Conservation (phyloP, 2,797 vertebrate species). For the Enteromius thamalakanensis region DNA sequence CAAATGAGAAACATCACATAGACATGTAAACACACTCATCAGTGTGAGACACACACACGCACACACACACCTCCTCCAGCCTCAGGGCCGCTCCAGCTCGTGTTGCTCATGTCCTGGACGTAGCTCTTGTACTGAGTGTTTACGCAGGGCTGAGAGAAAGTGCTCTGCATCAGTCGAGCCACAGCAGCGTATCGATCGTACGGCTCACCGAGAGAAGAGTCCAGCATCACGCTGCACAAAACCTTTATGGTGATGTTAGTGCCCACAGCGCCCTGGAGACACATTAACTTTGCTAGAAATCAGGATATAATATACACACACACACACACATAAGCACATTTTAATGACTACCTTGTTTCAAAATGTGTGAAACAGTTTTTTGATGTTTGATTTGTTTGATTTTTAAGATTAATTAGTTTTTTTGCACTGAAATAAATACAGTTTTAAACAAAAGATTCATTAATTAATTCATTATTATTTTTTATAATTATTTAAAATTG, state of each 20-base stretch:
- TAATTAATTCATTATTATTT: neutral
- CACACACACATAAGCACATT: neutral
- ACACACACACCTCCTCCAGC: conserved; percentile 70
- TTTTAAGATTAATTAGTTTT: neutral
- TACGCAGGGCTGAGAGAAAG: conserved; percentile 64
- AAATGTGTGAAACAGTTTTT: neutral
- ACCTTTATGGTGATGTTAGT: conserved; percentile 76
- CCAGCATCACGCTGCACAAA: conserved; percentile 71
- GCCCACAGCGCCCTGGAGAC: conserved; percentile 65
- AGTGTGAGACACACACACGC: conserved; percentile 52
- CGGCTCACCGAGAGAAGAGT: conserved; percentile 65
- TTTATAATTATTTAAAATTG: too few species aligned
- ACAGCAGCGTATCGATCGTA: conserved; percentile 67
- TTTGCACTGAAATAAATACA: neutral
- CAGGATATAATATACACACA: neutral
- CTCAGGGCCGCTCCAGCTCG: conserved; percentile 70
- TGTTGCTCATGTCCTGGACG: conserved; percentile 70
- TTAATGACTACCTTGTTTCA: neutral
- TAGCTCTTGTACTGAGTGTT: conserved; percentile 67
- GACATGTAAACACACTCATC: neutral
- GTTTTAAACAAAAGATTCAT: neutral
- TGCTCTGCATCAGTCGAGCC: conserved; percentile 64
- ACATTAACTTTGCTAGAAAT: neutral
- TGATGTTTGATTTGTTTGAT: too few species aligned
- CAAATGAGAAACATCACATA: neutral